These are phyloP conservation scores for Psilopsiagon aurifrons DNA, from an alignment of 2,113 vertebrate genomes.

Conservation along the genomic window DNA sequence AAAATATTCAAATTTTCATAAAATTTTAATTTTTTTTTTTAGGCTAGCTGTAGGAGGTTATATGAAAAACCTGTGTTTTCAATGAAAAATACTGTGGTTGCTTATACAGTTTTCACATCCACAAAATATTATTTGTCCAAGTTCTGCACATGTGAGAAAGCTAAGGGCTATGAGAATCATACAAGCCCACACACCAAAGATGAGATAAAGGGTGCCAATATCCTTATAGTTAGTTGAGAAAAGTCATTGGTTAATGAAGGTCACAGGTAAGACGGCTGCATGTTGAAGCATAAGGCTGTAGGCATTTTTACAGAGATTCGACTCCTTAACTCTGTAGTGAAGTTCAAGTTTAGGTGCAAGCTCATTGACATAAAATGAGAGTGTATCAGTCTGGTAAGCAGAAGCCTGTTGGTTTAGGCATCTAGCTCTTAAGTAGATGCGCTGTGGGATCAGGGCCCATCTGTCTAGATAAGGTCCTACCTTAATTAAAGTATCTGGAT, in stretches of 20 bases:
- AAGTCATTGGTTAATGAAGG: not conserved
- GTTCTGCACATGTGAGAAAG: not conserved
- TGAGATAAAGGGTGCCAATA: not conserved
- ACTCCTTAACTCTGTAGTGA: not conserved
- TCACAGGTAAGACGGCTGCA: not conserved
- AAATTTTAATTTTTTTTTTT: not conserved
- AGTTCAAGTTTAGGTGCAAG: not conserved
- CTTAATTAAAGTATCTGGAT: not conserved
- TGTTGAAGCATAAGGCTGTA: not conserved
- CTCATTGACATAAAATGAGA: not conserved
- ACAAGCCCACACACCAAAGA: not conserved
- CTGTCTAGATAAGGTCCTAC: not conserved
- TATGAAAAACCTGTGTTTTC: not conserved
- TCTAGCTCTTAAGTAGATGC: not conserved
- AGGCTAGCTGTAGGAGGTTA: not conserved
- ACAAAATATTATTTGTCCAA: not conserved
- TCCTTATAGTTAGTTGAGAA: not conserved
- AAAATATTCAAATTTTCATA: not conserved
- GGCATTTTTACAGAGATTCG: not conserved
- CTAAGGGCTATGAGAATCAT: not conserved
- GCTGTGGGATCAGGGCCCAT: not conserved
- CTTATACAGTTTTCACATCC: not conserved
- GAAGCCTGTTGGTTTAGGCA: not conserved
- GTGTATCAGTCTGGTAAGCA: not conserved
- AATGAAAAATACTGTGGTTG: not conserved